Evolutionary conservation across 2,797 vertebrate species (phyloP).

Genomic region (Chelon labrosus): DNA sequence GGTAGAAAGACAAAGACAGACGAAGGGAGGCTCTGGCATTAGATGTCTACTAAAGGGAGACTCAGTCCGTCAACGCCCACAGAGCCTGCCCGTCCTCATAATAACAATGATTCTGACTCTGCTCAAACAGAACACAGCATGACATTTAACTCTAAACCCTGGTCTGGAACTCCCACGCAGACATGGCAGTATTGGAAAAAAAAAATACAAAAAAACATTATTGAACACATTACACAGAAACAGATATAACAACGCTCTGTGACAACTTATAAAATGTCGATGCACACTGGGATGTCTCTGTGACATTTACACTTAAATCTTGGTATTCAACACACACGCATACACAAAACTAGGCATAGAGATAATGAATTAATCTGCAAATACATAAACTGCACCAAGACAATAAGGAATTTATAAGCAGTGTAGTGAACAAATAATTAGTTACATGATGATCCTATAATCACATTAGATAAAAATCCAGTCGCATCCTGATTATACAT

Average conservation of each 20-base stretch:
- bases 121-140: slow-evolving; percentile 60
- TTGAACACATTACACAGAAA: slow-evolving; percentile 47
- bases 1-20: slow-evolving; percentile 20
- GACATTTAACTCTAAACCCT: slow-evolving; percentile 70
- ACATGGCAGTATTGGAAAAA: slow-evolving; percentile 36
- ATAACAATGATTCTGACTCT: slow-evolving; percentile 73
- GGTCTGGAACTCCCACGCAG: slow-evolving; percentile 55
- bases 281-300: slow-evolving; percentile 22
- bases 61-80: slow-evolving; percentile 73
- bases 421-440: slow-evolving; percentile 58
- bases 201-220: background rate
- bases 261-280: slow-evolving; percentile 33
- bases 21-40: slow-evolving; percentile 35
- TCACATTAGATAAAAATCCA: slow-evolving; percentile 71
- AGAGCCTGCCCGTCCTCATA: slow-evolving; percentile 60
- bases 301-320: slow-evolving; percentile 51
- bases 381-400: slow-evolving; percentile 24
- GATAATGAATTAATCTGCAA: slow-evolving; percentile 36
- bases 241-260: slow-evolving; percentile 34
- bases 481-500: slow-evolving; percentile 67
- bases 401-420: slow-evolving; percentile 47
- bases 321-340: background rate
- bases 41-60: slow-evolving; percentile 52
- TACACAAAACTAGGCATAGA: slow-evolving; percentile 31
- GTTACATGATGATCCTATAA: slow-evolving; percentile 65